Conservation (phyloP, 2,797 vertebrate species). For the Syngnathus rostellatus region DNA sequence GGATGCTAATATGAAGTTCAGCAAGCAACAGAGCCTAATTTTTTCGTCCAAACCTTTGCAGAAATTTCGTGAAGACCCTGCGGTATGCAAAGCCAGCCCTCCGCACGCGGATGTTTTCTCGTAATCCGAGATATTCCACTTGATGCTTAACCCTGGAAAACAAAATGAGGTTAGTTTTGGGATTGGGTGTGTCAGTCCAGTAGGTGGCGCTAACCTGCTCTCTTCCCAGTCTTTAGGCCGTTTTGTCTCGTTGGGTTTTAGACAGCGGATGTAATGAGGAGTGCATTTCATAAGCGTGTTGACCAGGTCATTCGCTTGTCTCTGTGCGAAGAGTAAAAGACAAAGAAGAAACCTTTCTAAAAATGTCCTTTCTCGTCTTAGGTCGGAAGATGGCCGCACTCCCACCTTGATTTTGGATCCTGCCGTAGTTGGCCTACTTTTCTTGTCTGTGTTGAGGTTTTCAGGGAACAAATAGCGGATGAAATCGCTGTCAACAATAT, state of each 20-base stretch:
- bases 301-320: slow-evolving; percentile 94
- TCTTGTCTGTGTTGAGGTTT: slow-evolving; percentile 88
- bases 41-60: slow-evolving; percentile 74
- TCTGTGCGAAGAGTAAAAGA: slow-evolving; percentile 59
- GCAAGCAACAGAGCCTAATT: not conserved
- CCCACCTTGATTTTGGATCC: slow-evolving; percentile 90
- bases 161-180: not conserved
- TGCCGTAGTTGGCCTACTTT: slow-evolving; percentile 82
- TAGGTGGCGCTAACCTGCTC: slow-evolving; percentile 72
- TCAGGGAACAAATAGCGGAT: slow-evolving; percentile 88
- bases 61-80: slow-evolving; percentile 83
- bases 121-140: slow-evolving; percentile 88
- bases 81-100: slow-evolving; percentile 89
- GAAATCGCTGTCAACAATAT: slow-evolving; percentile 69
- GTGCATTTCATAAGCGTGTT: slow-evolving; percentile 91
- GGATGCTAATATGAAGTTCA: not conserved
- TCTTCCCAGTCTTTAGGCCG: slow-evolving; percentile 91
- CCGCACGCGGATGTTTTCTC: slow-evolving; percentile 90
- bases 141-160: slow-evolving; percentile 80
- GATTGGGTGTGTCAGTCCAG: not conserved
- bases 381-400: not conserved
- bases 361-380: not conserved
- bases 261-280: slow-evolving; percentile 94
- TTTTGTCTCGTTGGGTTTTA: slow-evolving; percentile 97
- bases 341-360: no score